Evolutionary conservation across 2,888 invertebrate species (phyloP).

Genomic region (Thalpophila matura): DNA sequence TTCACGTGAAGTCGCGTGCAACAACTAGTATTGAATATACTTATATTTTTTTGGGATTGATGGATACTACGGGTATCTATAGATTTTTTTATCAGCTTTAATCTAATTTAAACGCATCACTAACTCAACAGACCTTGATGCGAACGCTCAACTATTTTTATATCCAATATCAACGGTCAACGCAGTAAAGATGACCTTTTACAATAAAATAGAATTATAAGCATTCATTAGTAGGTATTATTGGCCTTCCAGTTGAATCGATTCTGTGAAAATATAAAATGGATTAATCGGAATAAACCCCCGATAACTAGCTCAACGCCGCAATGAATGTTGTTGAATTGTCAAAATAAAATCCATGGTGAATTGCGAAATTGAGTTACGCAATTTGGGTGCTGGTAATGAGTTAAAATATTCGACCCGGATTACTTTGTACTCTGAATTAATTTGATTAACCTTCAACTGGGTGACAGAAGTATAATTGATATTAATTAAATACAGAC

Average conservation of each 20-base stretch:
- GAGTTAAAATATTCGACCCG: not conserved
- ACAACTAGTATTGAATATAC: no score
- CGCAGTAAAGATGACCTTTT: constrained; percentile 68
- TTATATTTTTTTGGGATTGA: no score
- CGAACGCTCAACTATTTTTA: constrained; percentile 69
- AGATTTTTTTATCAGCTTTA: constrained; percentile 9
- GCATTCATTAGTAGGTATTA: constrained; percentile 41
- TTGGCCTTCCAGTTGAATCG: constrained; percentile 32
- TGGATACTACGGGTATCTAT: no score
- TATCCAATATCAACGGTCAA: constrained; percentile 70
- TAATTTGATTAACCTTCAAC: constrained; percentile 23
- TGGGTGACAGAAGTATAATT: constrained; percentile 3
- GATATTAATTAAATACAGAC: constrained; percentile 29
- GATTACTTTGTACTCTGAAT: not conserved
- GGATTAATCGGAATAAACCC: not conserved
- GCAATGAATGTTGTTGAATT: no score
- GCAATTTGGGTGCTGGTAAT: no score
- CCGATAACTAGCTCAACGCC: no score
- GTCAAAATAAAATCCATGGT: no score
- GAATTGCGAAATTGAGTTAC: no score
- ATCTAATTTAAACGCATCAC: constrained; percentile 64
- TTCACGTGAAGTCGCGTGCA: no score
- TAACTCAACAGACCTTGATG: constrained; percentile 70
- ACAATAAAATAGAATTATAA: constrained; percentile 65
- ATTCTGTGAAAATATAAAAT: constrained; percentile 11